Evolutionary conservation across 64 coral and sea anemone species (phyloP).

Genomic region (Anthopleura sola): DNA sequence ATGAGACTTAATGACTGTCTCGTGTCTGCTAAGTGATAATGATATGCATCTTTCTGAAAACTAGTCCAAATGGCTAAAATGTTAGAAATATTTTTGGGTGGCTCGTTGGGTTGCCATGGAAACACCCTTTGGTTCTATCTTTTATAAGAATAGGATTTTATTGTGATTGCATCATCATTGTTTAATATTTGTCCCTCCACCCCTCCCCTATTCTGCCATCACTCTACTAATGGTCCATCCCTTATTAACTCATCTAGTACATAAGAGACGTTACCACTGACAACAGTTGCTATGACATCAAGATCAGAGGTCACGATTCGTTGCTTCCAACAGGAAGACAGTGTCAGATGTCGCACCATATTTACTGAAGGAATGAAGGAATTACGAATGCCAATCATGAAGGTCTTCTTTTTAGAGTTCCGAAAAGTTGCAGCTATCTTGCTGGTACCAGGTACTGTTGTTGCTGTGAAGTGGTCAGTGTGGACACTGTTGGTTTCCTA

Average conservation of each 20-base stretch:
- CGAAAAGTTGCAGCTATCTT: background rate
- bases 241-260: no score
- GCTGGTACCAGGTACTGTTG: background rate
- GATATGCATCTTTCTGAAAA: no score
- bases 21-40: no score
- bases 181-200: no score
- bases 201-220: no score
- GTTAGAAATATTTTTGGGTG: no score
- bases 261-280: background rate
- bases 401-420: background rate
- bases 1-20: no score
- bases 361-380: background rate
- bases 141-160: no score
- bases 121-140: no score
- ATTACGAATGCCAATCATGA: background rate
- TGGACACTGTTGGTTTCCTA: background rate
- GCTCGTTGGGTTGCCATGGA: no score
- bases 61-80: no score
- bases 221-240: background rate
- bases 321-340: background rate
- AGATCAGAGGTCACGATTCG: background rate
- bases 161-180: no score
- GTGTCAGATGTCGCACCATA: background rate
- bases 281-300: background rate
- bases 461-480: slow-evolving; percentile 25